Evolutionary conservation across 1,140 invertebrate species (phyloP), one percentile per base, ranked within the genome.

Genomic region (Brachionus paranguensis): DNA sequence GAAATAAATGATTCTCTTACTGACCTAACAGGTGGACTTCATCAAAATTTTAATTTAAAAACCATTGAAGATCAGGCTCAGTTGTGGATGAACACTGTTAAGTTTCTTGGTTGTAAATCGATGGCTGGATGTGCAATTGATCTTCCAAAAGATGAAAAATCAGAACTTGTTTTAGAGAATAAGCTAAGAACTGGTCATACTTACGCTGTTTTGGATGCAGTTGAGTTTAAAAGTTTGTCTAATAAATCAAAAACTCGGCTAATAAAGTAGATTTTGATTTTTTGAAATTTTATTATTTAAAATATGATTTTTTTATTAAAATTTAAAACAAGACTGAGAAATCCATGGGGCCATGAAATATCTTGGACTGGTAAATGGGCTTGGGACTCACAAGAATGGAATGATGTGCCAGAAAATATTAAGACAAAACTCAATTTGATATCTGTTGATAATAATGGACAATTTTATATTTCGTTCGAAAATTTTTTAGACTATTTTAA

Each of bases 201-300:
- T 17, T 91, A 91, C 86, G 91, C 90, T 10, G 87, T 91, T 87
- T 89, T 86, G 94, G 95, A 43, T 94, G 96, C 88, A 96, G 97
- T 79, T 47, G 84, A 14, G 45, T 29, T 84, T 41, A 50, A 84
- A 72, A 20, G 5, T 70, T 17, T 43, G 10, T 24, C 24, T 41
- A 79, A 55, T 41, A 60, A 68, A 81, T 3, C 55, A 12, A 41
- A 11, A 24, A 60, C 27, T 64, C 50, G 78, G 17, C 78, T 81
- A 3, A 24, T 81, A 43, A 81, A 81, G 78, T 81, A 64, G 41
- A 78, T 41, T 45, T 47, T 27, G 68, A 43, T 20, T 11, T 50
- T 85, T 85, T n/a, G n/a, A n/a, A n/a, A n/a, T n/a, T n/a, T n/a
- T n/a, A n/a, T n/a, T n/a, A n/a, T n/a, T n/a, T n/a, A n/a, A n/a